Conservation (phyloP, 92 coral and sea anemone species). For the Phenganax marumi region DNA sequence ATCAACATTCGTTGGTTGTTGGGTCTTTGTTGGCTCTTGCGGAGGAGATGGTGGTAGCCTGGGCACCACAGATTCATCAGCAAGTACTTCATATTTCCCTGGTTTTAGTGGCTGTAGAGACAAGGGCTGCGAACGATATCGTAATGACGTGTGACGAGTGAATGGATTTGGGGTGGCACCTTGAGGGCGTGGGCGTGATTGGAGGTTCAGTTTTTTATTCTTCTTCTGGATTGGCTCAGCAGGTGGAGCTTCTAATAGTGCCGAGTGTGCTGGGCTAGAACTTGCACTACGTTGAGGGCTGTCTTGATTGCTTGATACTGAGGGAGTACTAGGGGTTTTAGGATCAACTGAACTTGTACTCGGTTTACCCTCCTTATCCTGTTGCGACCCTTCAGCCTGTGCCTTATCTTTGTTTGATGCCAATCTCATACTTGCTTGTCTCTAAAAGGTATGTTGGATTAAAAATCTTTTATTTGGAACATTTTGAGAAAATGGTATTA, state of each 20-base stretch:
- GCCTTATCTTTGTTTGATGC: conserved; percentile 48
- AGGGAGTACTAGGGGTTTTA: conserved; percentile 25
- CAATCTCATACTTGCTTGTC: conserved; percentile 30
- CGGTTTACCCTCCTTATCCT: conserved; percentile 15
- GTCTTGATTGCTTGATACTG: conserved; percentile 54
- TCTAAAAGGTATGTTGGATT: not conserved
- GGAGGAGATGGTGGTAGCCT: conserved; percentile 82
- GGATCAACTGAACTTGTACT: conserved; percentile 20
- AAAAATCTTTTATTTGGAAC: not conserved
- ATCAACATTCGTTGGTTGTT: conserved; percentile 33
- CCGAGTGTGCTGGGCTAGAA: conserved; percentile 54
- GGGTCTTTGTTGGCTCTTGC: conserved; percentile 48
- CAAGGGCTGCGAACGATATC: conserved; percentile 93
- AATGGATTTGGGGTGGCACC: conserved; percentile 90
- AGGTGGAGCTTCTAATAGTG: conserved; percentile 39
- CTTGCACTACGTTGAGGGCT: conserved; percentile 46
- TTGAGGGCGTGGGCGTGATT: conserved; percentile 87
- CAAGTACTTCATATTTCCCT: conserved; percentile 70
- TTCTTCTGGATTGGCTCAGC: conserved; percentile 59
- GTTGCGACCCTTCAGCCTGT: not conserved
- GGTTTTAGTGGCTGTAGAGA: conserved; percentile 80
- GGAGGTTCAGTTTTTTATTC: conserved; percentile 83
- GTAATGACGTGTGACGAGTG: conserved; percentile 92
- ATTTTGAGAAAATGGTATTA: not conserved
- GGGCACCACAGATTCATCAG: conserved; percentile 70